Evolutionary conservation across 2,797 vertebrate genomes (phyloP), one percentile per base, ranked within the genome.

Genomic region (Loris lydekkerianus): DNA sequence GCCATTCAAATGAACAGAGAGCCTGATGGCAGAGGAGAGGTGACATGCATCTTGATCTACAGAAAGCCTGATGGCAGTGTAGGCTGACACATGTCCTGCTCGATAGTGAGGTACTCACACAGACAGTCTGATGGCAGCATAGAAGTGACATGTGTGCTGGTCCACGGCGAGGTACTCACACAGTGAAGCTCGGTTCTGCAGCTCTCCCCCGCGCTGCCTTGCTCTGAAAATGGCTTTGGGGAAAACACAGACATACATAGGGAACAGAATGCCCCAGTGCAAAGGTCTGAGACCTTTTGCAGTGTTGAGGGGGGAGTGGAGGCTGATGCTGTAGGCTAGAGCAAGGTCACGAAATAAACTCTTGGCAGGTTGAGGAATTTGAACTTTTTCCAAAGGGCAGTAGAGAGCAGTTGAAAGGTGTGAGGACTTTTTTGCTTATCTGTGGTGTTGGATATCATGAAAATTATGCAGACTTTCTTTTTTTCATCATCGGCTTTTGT

Each of bases 181-280:
- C 34, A 23, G 29, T 20, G 2, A 20, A 27, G n/a, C 1, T 76
- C 2, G 2, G 31, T 61, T 93, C 56, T 75, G 46, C 10, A 10
- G 3, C 18, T 17, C 17, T 63, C 78, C 23, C 94, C 60, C 29
- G 14, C 15, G 84, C 3, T 77, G 21, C 20, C 27, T 53, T 2
- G 2, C 46, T 0, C 0, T 8, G 18, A 27, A 3, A 5, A 3
- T 27, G 69, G 29, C 46, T 80, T 46, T 40, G 29, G 8, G 2
- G 49, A 63, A 56, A 63, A 10, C 23, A 20, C 6, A 1, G 2
- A 2, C 25, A 3, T 17, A 65, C 13, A 14, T 63, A 89, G 58
- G 46, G 10, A 18, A 46, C 23, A 34, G 46, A 56, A 20, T 1
- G 18, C 5, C 27, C 3, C 6, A 7, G 0, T 23, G 53, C n/a